These are phyloP conservation scores for Melanerpes aurifrons DNA, from an alignment of 2,113 vertebrate species.

Conservation along the genomic window DNA sequence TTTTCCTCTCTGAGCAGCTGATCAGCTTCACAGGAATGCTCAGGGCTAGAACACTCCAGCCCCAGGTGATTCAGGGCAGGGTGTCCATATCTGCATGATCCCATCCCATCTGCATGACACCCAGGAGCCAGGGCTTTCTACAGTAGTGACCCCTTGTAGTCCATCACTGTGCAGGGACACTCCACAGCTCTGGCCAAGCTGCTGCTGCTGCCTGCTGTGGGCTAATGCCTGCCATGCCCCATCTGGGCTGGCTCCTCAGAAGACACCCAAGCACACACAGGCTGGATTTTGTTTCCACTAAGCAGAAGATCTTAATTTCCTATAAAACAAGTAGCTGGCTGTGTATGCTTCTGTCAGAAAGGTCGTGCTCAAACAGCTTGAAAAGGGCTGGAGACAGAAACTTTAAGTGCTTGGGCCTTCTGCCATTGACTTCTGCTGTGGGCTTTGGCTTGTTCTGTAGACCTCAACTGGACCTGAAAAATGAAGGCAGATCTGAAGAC, in stretches of 20 bases:
- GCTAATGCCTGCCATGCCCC: accelerated
- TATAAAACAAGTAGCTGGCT: accelerated
- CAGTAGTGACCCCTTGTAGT: not conserved
- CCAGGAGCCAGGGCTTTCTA: not conserved
- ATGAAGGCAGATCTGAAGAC: not conserved
- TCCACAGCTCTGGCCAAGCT: accelerated
- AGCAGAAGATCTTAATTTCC: not conserved
- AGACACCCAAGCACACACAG: not conserved
- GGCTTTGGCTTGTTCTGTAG: not conserved
- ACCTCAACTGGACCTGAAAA: not conserved
- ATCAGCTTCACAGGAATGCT: not conserved
- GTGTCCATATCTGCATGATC: not conserved
- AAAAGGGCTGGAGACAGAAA: not conserved
- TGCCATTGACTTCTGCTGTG: not conserved
- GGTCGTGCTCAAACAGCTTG: not conserved
- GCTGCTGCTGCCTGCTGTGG: not conserved
- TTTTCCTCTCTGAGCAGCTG: not conserved
- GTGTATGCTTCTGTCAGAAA: not conserved
- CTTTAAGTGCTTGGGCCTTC: not conserved
- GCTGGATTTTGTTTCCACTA: not conserved
- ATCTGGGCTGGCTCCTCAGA: not conserved
- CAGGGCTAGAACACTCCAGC: not conserved
- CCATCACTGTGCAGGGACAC: not conserved
- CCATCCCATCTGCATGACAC: not conserved
- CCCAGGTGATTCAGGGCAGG: not conserved